Evolutionary conservation across 2,888 invertebrate species (phyloP), one percentile per base, ranked within the genome.

Genomic region (Noctua janthe): DNA sequence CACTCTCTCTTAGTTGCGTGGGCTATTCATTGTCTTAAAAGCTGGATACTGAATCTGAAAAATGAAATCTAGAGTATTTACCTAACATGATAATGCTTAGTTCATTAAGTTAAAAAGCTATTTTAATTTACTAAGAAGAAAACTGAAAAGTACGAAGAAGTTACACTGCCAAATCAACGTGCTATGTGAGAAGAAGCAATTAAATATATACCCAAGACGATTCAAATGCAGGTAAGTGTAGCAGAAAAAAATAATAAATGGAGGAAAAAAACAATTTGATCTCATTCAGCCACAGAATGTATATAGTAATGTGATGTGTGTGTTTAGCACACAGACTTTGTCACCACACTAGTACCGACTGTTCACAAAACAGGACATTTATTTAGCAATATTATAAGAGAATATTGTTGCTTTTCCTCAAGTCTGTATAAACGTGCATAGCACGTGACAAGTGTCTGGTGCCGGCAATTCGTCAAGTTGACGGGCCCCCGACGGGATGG

Each of bases 391-490:
- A 51, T 11, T 54, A 66, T 23, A 72, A 67, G 71, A 67, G 74
- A 64, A 59, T 29, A 47, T 59, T 78, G 20, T 72, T 51, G 62
- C 43, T 72, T 79, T 74, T 80, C 70, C 66, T 83, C 29, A 75
- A 47, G 15, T 83, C 66, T 74, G 67, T 74, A 29, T 54, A 72
- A 69, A 71, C 43, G n/a, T 43, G 5, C 13, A 11, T 59, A 39
- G 54, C 73, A 87, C 75, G 80, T 81, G 80, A 79, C 75, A 80
- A 64, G 71, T 78, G 74, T 84, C 71, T 79, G 72, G 80, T 81
- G 77, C 23, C 69, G 62, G 54, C 72, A 83, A 87, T 88, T 87
- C 79, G 80, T 89, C 80, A 86, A 72, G 74, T 66, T 51, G 62
- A 59, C 76, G 69, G 74, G 81, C 74, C 64, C 78, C 29, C 29